Evolutionary conservation across 2,797 vertebrate species (phyloP), one percentile per base, ranked within the genome.

Genomic region (Eurystomus glaucurus): DNA sequence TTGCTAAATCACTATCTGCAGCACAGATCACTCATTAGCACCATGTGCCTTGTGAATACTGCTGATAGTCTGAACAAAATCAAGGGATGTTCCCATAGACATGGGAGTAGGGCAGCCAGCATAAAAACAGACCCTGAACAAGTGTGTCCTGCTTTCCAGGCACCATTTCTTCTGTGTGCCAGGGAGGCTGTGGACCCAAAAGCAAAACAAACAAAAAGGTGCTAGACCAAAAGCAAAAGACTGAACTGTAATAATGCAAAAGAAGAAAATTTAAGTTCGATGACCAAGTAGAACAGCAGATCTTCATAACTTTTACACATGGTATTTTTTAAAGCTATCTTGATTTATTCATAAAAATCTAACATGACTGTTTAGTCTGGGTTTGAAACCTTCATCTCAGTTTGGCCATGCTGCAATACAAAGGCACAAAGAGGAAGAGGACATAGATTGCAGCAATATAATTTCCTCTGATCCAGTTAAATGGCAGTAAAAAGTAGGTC

Each of bases 401-500:
- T 69, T 79, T 83, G 19, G 68, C 60, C 58, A 74, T 10, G 18
- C 21, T 74, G 39, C 8, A 9, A 58, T 41, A 64, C 15, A 80
- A 85, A 52, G 51, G n/a, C 85, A 77, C 0, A 1, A 66, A 72
- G 46, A 25, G 7, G 43, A 87, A 70, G 60, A 31, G 8, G 41
- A 88, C 33, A 65, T 0, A 82, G 41, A 64, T 0, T 88, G 75
- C 35, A 95, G 58, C 26, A 94, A 91, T 37, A 37, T 69, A 58
- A 74, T 80, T 83, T 90, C n/a, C 80, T 65, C 55, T 90, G 60
- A 95, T 96, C 46, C 68, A 94, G 23, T 69, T 85, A 94, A 92
- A 69, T 41, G 31, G 17, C 22, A 76, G 54, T 35, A 86, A 84
- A 75, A 96, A 91, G 35, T 83, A 93, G 85, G 91, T 83, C 93